Evolutionary conservation across 2,113 vertebrate genomes (phyloP), one percentile per base, ranked within the genome.

Genomic region (Cheilinus undulatus): DNA sequence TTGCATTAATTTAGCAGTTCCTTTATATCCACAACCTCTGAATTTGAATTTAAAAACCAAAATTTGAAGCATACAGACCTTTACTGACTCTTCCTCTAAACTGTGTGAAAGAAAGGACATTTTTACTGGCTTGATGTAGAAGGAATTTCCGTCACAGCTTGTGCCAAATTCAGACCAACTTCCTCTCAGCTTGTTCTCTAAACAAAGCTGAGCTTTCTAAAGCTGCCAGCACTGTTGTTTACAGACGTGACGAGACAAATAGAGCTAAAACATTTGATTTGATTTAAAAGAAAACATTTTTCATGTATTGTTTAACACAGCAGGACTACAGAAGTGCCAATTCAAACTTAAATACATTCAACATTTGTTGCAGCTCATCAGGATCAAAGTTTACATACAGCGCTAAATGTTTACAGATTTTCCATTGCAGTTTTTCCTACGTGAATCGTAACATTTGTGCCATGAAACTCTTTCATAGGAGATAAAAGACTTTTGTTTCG

Each of bases 361-460:
- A n/a, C 54, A 34, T 84, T 73, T 20, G 70, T 81, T 19, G 48
- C 13, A 46, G 40, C 56, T 74, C 76, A 43, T 76, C 11, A 20
- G 45, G 42, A 26, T 13, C 15, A 45, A 89, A 86, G 92, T 94
- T 94, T 94, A 93, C 92, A 90, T 70, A 0, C 49, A 53, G 43
- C 68, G 27, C 85, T 89, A 71, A 81, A 89, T 89, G 92, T 94
- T 94, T 94, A 92, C 92, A 92, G 42, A 82, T 24, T 46, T 80
- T 73, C 66, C 80, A 63, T 78, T 0, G 36, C 58, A 62, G 45
- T 62, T 80, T 80, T 80, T 80, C 69, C 62, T 46, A 30, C 23
- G n/a, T 63, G 34, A 73, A 67, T 67, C 6, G n/a, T 69, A 50
- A 82, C 52, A 38, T 68, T 58, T 2, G 73, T 78, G 85, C 81